Percentiles rank a stretch among this genome's conserved stretches.
Conservation (phyloP, 2,797 vertebrate species). For the Brachymystax lenok region DNA sequence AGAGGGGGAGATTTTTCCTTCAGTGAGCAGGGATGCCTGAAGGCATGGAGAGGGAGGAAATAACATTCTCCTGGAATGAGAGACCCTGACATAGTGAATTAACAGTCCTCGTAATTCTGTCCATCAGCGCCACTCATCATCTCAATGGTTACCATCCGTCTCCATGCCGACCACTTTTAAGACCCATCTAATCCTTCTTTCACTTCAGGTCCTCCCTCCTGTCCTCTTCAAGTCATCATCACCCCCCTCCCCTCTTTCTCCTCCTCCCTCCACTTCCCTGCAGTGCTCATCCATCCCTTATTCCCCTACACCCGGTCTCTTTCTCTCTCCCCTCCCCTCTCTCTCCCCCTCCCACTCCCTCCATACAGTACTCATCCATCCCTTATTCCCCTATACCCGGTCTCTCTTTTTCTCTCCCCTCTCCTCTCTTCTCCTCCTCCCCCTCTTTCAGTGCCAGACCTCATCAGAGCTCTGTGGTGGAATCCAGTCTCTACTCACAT, state of each 20-base stretch:
- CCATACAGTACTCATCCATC: conserved; percentile 52
- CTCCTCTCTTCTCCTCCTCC: neutral
- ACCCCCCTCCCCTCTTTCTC: conserved; percentile 19
- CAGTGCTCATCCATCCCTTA: too few relatives aligned
- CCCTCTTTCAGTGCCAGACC: conserved; percentile 49
- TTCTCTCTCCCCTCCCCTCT: conserved; percentile 4
- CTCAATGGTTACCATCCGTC: conserved; percentile 50
- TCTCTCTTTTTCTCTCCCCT: too few relatives aligned
- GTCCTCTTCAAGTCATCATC: neutral
- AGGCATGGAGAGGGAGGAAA: conserved; percentile 32
- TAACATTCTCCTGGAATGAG: conserved; percentile 38
- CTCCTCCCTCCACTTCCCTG: conserved; percentile 21
- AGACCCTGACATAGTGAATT: conserved; percentile 45
- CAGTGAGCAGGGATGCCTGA: conserved; percentile 11
- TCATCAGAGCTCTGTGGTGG: conserved; percentile 73
- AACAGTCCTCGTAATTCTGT: conserved; percentile 55
- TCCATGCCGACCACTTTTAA: conserved; percentile 54
- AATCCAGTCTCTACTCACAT: conserved; percentile 70
- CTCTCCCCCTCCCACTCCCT: conserved; percentile 14
- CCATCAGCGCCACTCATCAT: conserved; percentile 55
- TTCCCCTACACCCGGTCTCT: too few relatives aligned
- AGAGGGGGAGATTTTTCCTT: conserved; percentile 15
- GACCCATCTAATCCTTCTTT: conserved; percentile 40
- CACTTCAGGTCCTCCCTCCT: too few relatives aligned
- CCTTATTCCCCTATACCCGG: conserved; percentile 3